These are phyloP conservation scores for Polypterus bichir DNA, from an alignment of 2,113 vertebrate genomes.

Conservation along the genomic window DNA sequence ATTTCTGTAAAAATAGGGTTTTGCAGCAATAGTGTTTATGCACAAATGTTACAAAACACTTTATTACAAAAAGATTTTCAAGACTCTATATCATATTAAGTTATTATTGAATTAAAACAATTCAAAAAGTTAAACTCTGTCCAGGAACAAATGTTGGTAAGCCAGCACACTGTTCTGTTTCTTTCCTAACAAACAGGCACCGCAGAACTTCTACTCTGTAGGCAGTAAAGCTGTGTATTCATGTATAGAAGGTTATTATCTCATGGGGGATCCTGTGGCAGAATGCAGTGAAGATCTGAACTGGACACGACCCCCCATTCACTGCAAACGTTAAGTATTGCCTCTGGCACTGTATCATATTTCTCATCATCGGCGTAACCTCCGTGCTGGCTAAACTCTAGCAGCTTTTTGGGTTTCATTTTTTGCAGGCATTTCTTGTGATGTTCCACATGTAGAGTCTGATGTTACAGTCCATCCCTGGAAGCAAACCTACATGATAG, in stretches of 20 bases:
- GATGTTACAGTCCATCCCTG: constrained; percentile 43
- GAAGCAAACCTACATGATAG: constrained; percentile 55
- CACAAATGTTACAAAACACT: no score
- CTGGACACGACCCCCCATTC: constrained; percentile 48
- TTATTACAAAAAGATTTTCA: no score
- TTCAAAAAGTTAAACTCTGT: no score
- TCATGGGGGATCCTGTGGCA: constrained; percentile 53
- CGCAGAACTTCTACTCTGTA: constrained; percentile 41
- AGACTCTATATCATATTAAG: no score
- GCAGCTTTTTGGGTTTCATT: neutral
- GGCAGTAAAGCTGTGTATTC: constrained; percentile 64
- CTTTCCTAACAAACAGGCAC: constrained; percentile 37
- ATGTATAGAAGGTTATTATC: constrained; percentile 56
- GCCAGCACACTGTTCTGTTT: neutral
- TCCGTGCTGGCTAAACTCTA: neutral
- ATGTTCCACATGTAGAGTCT: constrained; percentile 38
- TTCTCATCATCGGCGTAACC: neutral
- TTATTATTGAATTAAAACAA: no score
- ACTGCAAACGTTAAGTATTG: constrained; percentile 64
- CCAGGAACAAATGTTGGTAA: no score
- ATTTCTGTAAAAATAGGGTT: no score
- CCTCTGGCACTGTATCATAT: neutral
- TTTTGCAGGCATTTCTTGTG: constrained; percentile 44
- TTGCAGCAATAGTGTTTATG: no score
- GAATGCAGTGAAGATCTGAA: constrained; percentile 54